phyloP scores from a whole-genome alignment of 2,797 vertebrate species.

The Hapalemur alaotrensis region DNA sequence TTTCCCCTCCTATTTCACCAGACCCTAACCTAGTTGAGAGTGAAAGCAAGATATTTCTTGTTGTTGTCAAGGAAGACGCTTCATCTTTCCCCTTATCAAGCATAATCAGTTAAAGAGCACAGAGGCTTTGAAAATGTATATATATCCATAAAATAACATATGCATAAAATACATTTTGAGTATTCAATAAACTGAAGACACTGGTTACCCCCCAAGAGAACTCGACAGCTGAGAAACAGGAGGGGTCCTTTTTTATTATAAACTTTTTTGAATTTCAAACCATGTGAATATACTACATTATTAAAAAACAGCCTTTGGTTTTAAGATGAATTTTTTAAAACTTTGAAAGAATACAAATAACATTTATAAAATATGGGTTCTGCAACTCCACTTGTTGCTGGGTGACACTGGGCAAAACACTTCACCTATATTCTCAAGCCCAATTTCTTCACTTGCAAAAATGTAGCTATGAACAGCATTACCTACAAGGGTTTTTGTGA shows the following conservation, averaged over 20 bases:
- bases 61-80: background rate
- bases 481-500: background rate
- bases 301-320: background rate
- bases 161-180: background rate
- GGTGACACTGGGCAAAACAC: conserved; percentile 8
- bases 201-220: background rate
- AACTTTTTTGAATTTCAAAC: background rate
- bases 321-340: background rate
- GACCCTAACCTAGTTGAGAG: background rate
- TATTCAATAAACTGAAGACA: background rate
- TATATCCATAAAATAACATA: background rate
- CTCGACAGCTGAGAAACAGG: background rate
- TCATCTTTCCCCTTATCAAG: background rate
- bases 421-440: background rate
- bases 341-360: background rate
- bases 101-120: background rate
- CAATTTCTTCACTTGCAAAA: conserved; percentile 5
- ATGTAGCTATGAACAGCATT: background rate
- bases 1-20: background rate
- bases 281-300: background rate
- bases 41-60: background rate
- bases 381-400: background rate
- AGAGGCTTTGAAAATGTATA: background rate
- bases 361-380: background rate
- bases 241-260: background rate